Base-by-base conservation (phyloP, 2,113 vertebrate genomes). In the Pica pica region DNA sequence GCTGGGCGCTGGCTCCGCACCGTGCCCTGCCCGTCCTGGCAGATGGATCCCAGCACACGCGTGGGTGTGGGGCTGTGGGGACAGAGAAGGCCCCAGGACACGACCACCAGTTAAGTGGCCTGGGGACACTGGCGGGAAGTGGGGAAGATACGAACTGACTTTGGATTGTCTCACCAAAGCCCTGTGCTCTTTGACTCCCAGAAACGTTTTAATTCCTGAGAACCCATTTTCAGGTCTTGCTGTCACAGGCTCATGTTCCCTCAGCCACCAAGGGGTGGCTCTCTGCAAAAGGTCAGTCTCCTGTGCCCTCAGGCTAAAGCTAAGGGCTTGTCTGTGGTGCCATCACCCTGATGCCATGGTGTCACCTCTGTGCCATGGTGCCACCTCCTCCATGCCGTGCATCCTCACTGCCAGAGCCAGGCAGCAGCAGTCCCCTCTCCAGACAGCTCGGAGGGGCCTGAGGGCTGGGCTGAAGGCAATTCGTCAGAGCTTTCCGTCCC, bases 121-220 rank as follows among this genome's bases (percentile, higher is more conserved):
- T 3, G 50, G 37, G 50, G 74, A 57, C 27, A 1, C 17, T 14
- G 24, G 3, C 7, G 8, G 13, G 8, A 21, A 52, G 16, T 2
- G 17, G 26, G 28, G 42, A 31, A 47, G 31, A 8, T 0, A 0
- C 16, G 37, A 13, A 2, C 46, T 3, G 27, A 1, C 5, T 10
- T 41, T 15, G 16, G 6, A 3, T 26, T 55, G 33, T 33, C 42
- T n/a, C 79, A 35, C 28, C 44, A 68, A 59, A 94, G 2, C 24
- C 30, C 42, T 60, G 47, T 17, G 26, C 16, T n/a, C 30, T 60
- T 20, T 1, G 0, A 37, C 44, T 41, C n/a, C 7, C 46, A 21
- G 41, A 52, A 53, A 16, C 2, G 16, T 57, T 76, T 42, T 9
- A 10, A 14, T 56, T 42, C 53, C 44, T n/a, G 35, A 47, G 35